These are phyloP conservation scores for Zaprionus vittiger DNA, from an alignment of 1,140 invertebrate species.

Conservation along the genomic window DNA sequence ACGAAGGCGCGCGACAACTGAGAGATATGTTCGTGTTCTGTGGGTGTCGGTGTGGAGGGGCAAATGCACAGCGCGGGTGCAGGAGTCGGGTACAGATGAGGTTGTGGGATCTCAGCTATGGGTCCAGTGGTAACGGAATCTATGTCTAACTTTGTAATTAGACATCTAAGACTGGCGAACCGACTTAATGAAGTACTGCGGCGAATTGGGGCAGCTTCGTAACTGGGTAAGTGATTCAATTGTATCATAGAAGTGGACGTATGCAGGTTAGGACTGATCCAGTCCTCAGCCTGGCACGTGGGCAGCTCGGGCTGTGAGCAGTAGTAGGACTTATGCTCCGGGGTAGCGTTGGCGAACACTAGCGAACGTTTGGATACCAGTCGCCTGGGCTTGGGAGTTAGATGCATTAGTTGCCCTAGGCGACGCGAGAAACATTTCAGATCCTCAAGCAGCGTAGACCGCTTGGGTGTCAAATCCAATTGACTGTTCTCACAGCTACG, in stretches of 20 bases:
- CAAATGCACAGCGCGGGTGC: slow-evolving; percentile 70
- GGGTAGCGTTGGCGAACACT: slow-evolving; percentile 32
- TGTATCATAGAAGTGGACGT: slow-evolving; percentile 66
- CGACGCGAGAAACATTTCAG: slow-evolving; percentile 70
- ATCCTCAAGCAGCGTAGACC: slow-evolving; percentile 68
- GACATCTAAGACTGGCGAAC: slow-evolving; percentile 30
- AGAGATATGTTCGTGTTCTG: slow-evolving; percentile 60
- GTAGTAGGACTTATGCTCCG: slow-evolving; percentile 69
- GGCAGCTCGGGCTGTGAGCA: slow-evolving; percentile 75
- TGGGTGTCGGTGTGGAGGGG: slow-evolving; percentile 79
- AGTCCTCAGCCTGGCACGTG: slow-evolving; percentile 43
- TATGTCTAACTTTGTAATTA: slow-evolving; percentile 16
- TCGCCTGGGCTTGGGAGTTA: slow-evolving; percentile 31
- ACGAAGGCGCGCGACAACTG: slow-evolving; percentile 42
- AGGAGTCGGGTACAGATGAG: background rate
- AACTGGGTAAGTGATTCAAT: slow-evolving; percentile 60
- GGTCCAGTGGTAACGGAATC: background rate
- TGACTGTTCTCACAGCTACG: slow-evolving; percentile 67
- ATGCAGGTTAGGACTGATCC: slow-evolving; percentile 28
- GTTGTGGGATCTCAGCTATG: slow-evolving; percentile 8
- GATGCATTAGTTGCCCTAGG: slow-evolving; percentile 62
- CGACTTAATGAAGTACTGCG: slow-evolving; percentile 47
- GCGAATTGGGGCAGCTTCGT: slow-evolving; percentile 32
- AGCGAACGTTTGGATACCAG: slow-evolving; percentile 22
- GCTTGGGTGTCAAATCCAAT: slow-evolving; percentile 57